Evolutionary conservation across 2,888 invertebrate genomes (phyloP).

Genomic region (Protophormia terraenovae): DNA sequence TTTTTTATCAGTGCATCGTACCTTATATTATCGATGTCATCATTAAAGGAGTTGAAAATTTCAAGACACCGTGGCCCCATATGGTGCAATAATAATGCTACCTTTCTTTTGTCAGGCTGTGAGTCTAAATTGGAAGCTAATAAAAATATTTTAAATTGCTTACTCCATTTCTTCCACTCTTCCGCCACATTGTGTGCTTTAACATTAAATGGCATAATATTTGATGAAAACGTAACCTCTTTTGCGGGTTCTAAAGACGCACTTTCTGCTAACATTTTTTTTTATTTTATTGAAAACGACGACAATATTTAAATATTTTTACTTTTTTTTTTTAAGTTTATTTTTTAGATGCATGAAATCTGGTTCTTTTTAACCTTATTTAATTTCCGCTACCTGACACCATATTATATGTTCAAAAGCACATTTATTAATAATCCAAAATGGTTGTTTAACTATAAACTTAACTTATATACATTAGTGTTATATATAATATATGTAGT

Average conservation of each 20-base stretch:
- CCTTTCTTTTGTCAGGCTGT: conserved; percentile 38
- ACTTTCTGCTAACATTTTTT: background rate
- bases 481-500: too few relatives aligned
- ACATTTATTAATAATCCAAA: conserved; percentile 2
- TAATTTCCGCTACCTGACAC: background rate
- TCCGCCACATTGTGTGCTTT: background rate
- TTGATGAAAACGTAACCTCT: background rate
- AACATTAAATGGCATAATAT: background rate
- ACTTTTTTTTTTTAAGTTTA: background rate
- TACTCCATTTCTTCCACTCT: conserved; percentile 31
- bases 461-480: conserved; percentile 2
- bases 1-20: background rate
- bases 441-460: too few relatives aligned
- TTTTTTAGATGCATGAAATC: too few relatives aligned
- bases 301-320: background rate
- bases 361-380: too few relatives aligned
- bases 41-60: conserved; percentile 40
- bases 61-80: background rate
- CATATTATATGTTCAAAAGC: conserved; percentile 11
- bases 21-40: background rate
- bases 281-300: background rate
- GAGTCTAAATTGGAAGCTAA: conserved; percentile 14
- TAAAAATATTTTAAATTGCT: conserved; percentile 18
- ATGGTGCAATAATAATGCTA: background rate
- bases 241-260: background rate